Evolutionary conservation across 2,888 invertebrate genomes (phyloP).

Genomic region (Scaptomyza cyrtandrae): DNA sequence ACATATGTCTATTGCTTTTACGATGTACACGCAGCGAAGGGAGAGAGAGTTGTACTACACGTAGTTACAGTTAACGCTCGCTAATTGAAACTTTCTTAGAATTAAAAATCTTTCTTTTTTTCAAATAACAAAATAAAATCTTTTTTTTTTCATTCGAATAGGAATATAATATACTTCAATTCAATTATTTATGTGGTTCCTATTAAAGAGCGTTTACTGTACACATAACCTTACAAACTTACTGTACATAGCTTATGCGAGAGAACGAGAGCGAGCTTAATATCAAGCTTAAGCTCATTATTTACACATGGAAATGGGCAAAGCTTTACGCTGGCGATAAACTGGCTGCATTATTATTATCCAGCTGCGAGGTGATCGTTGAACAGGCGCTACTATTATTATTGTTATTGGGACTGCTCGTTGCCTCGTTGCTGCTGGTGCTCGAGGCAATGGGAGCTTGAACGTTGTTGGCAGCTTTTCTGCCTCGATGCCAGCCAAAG

Average conservation of each 20-base stretch:
- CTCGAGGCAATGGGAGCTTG: slow-evolving; percentile 8
- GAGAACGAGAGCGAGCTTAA: background rate
- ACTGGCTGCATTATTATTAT: slow-evolving; percentile 64
- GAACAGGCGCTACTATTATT: slow-evolving; percentile 69
- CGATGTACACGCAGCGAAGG: slow-evolving; percentile 72
- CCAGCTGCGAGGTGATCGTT: slow-evolving; percentile 75
- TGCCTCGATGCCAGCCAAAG: slow-evolving; percentile 79
- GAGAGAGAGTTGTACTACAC: slow-evolving; percentile 45
- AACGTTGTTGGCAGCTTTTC: slow-evolving; percentile 20
- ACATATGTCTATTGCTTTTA: slow-evolving; percentile 72
- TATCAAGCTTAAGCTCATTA: slow-evolving; percentile 17
- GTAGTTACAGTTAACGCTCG: slow-evolving; percentile 30
- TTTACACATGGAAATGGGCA: slow-evolving; percentile 36
- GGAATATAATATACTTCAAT: background rate
- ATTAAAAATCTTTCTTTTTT: background rate
- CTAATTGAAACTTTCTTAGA: background rate
- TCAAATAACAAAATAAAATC: background rate
- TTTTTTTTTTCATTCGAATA: background rate
- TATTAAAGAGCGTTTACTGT: background rate
- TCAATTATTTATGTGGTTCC: background rate
- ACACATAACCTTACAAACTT: slow-evolving; percentile 41
- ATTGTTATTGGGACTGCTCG: slow-evolving; percentile 81
- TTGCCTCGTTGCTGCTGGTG: slow-evolving; percentile 54
- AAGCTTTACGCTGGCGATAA: slow-evolving; percentile 62
- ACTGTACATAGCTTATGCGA: slow-evolving; percentile 51